Conservation (phyloP, 2,113 vertebrate species). For the Halichoerus grypus region DNA sequence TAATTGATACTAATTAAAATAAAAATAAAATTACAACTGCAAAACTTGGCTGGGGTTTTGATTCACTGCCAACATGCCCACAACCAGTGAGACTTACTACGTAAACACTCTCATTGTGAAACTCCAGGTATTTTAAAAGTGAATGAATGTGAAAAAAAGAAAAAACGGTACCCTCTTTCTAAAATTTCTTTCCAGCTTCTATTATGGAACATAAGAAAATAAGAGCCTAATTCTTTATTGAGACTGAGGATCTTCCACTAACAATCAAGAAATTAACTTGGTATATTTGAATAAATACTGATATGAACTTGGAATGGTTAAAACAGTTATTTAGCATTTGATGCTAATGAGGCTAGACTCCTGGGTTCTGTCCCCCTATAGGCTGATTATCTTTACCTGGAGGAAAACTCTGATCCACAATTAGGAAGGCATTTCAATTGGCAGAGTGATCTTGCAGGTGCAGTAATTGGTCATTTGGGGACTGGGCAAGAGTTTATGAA, state of each 20-base stretch:
- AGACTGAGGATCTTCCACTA: not conserved
- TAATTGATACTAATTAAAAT: conserved; percentile 84
- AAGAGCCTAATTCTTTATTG: not conserved
- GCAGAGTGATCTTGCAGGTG: not conserved
- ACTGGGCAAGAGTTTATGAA: not conserved
- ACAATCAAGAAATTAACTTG: not conserved
- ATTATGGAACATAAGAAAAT: conserved; percentile 37
- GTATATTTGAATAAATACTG: not conserved
- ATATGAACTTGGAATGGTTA: not conserved
- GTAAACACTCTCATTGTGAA: conserved; percentile 60
- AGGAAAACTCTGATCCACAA: conserved; percentile 28
- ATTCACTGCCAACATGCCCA: conserved; percentile 69
- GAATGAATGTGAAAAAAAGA: not conserved
- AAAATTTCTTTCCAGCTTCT: conserved; percentile 30
- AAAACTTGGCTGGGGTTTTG: conserved; percentile 81
- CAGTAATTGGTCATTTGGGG: not conserved
- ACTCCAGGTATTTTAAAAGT: conserved; percentile 72
- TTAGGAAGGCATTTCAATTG: not conserved
- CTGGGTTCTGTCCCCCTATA: not conserved
- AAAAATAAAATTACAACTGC: conserved; percentile 80
- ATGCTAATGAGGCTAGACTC: not conserved
- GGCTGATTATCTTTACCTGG: conserved; percentile 8
- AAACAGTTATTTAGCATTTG: not conserved
- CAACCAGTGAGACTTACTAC: conserved; percentile 65
- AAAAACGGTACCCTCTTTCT: not conserved